These are phyloP conservation scores for Linurgus olivaceus DNA, from an alignment of 2,797 vertebrate species.

Conservation along the genomic window DNA sequence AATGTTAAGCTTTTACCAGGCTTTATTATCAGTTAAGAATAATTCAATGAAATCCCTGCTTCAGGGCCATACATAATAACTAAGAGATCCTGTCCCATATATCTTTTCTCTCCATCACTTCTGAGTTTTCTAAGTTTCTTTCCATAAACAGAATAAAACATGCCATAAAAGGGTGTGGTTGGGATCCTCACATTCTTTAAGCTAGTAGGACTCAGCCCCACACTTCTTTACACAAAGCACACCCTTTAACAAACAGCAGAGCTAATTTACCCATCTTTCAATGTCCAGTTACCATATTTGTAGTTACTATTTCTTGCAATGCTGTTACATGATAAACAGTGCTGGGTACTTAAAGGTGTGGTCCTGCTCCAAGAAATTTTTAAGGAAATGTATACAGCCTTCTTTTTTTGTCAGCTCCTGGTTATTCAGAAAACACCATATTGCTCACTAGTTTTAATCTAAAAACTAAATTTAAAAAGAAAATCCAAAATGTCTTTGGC, in stretches of 20 bases:
- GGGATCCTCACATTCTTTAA: neutral
- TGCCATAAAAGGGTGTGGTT: neutral
- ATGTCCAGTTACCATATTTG: neutral
- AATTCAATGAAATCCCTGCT: neutral
- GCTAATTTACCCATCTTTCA: neutral
- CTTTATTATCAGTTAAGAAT: neutral
- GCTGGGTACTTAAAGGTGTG: neutral
- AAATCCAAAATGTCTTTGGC: neutral
- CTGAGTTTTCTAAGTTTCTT: neutral
- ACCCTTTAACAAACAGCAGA: neutral
- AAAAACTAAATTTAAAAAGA: neutral
- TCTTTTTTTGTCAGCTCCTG: neutral
- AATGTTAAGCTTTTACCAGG: neutral
- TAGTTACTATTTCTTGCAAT: neutral
- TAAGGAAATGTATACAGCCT: neutral
- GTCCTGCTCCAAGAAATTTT: neutral
- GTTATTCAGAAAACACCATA: neutral
- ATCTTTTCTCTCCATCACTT: neutral
- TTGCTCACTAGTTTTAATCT: neutral
- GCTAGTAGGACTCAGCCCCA: neutral
- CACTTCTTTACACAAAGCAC: neutral
- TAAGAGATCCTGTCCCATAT: neutral
- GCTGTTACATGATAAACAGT: neutral
- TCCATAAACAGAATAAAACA: neutral
- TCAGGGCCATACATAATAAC: neutral